Evolutionary conservation across 2,113 vertebrate genomes (phyloP).

Genomic region (Urocolius indicus): DNA sequence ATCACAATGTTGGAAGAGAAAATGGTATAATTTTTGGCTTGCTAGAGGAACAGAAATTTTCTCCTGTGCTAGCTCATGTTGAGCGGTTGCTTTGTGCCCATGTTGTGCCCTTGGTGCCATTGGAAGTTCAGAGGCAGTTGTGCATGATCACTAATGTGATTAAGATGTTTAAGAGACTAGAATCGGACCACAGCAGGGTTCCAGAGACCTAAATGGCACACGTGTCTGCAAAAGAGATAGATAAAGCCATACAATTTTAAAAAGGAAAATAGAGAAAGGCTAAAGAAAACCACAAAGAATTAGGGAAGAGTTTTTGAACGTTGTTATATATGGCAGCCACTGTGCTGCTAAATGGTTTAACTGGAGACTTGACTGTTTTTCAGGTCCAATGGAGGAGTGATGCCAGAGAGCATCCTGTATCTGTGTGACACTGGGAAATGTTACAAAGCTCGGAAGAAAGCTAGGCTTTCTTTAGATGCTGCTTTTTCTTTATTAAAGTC

Average conservation of each 20-base stretch:
- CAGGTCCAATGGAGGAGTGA: not conserved
- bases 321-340: not conserved
- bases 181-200: not conserved
- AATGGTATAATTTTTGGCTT: not conserved
- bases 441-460: not conserved
- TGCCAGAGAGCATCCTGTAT: not conserved
- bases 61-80: rapidly evolving
- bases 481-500: not conserved
- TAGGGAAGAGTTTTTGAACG: not conserved
- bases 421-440: not conserved
- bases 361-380: not conserved
- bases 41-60: not conserved
- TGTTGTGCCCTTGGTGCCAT: rapidly evolving
- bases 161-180: not conserved
- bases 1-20: not conserved
- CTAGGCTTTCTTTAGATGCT: not conserved
- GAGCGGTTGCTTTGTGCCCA: not conserved
- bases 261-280: not conserved
- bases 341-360: not conserved
- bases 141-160: not conserved
- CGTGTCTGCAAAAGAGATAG: not conserved
- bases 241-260: not conserved
- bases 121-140: not conserved
- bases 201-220: not conserved
- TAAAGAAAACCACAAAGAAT: not conserved